Conservation (phyloP, 2,888 invertebrate species). For the Dasypolia templi region DNA sequence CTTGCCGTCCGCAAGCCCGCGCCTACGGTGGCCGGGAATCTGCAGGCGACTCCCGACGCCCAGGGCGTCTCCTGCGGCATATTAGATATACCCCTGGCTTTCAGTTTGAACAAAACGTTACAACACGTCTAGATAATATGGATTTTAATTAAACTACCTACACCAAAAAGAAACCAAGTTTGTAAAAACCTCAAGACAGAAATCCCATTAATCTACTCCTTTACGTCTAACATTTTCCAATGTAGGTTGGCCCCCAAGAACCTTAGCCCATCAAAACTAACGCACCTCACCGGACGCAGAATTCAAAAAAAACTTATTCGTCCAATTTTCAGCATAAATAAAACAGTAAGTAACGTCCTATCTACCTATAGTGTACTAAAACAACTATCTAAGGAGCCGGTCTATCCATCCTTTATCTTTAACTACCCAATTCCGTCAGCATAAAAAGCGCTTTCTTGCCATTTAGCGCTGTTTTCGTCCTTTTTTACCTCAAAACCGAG, state of each 20-base stretch:
- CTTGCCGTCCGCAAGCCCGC: no score
- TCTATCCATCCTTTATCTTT: slow-evolving; percentile 87
- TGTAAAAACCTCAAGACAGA: neutral
- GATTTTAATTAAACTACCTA: neutral
- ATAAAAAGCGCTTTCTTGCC: slow-evolving; percentile 87
- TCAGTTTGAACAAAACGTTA: neutral
- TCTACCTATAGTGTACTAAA: slow-evolving; percentile 69
- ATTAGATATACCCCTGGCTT: neutral
- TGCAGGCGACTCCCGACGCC: no score
- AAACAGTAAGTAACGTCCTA: slow-evolving; percentile 66
- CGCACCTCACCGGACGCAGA: slow-evolving; percentile 35
- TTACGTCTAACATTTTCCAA: slow-evolving; percentile 10
- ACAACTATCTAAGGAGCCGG: slow-evolving; percentile 77
- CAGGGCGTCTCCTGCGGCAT: no score
- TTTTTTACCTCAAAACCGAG: slow-evolving; percentile 87
- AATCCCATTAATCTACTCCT: slow-evolving; percentile 46
- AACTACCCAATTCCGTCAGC: slow-evolving; percentile 86
- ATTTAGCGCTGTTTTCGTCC: slow-evolving; percentile 88
- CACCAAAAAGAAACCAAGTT: neutral
- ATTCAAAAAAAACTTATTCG: slow-evolving; percentile 56
- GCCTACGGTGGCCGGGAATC: no score
- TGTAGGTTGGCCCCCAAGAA: slow-evolving; percentile 25
- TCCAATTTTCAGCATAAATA: slow-evolving; percentile 63
- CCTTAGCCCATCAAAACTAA: slow-evolving; percentile 54
- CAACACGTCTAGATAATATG: neutral